Conservation (phyloP, 2,113 vertebrate genomes). For the Sebastes fasciatus region DNA sequence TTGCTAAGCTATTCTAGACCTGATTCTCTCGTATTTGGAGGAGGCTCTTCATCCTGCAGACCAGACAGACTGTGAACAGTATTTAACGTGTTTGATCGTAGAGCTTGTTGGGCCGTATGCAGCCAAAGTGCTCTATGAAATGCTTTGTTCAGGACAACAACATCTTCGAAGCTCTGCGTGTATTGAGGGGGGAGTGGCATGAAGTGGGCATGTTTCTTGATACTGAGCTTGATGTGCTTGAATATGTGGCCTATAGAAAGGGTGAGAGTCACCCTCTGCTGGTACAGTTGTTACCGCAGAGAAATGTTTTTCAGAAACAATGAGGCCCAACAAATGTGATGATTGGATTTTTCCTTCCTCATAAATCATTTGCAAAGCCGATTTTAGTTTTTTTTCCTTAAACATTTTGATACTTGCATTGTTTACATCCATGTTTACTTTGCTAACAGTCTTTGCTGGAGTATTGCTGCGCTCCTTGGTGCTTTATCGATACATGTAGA, state of each 20-base stretch:
- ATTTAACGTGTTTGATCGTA: background rate
- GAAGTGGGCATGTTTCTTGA: background rate
- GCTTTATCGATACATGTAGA: background rate
- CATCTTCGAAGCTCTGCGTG: background rate
- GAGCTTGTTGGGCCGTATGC: background rate
- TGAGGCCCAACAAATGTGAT: background rate
- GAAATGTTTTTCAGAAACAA: background rate
- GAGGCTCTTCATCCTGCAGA: background rate
- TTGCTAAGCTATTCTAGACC: conserved; percentile 8
- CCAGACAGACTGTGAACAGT: background rate
- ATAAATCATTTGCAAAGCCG: background rate
- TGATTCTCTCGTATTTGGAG: background rate
- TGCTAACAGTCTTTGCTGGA: background rate
- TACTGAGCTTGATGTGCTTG: background rate
- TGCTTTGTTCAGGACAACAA: background rate
- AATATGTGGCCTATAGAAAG: background rate
- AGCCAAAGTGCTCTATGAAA: background rate
- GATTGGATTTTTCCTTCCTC: background rate
- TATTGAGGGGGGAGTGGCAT: background rate
- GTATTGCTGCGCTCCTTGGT: background rate
- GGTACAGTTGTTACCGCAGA: background rate
- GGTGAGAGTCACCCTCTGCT: conserved; percentile 23
- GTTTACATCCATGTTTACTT: background rate
- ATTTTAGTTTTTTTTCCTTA: background rate
- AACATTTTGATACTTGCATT: background rate